Conservation (phyloP, 2,113 vertebrate genomes). For the Gracilinanus agilis region DNA sequence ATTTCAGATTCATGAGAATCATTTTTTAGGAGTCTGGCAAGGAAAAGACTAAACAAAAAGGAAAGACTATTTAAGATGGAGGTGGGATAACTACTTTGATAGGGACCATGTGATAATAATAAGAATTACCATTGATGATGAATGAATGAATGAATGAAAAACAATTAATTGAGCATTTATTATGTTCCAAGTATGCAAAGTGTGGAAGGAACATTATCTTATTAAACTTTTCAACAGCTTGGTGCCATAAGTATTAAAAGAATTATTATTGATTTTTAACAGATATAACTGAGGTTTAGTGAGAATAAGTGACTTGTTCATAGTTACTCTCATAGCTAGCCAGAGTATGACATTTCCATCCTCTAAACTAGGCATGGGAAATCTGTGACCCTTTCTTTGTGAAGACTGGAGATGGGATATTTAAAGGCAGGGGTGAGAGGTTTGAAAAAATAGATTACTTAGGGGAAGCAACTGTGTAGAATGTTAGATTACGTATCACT, state of each 20-base stretch:
- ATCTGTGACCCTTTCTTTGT: not conserved
- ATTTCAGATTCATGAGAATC: not conserved
- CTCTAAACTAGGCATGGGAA: not conserved
- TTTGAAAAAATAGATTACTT: not conserved
- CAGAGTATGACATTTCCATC: not conserved
- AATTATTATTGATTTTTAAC: not conserved
- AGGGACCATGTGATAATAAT: not conserved
- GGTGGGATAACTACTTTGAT: not conserved
- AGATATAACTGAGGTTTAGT: not conserved
- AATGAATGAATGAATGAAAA: not conserved
- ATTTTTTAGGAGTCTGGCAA: not conserved
- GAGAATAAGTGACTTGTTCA: not conserved
- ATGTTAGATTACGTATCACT: not conserved
- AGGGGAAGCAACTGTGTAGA: not conserved
- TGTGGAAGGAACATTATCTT: not conserved
- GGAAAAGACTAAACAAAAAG: not conserved
- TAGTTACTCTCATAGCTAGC: not conserved
- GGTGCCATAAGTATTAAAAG: not conserved
- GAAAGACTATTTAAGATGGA: not conserved
- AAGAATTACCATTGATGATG: not conserved
- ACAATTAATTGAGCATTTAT: not conserved
- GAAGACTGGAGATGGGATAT: not conserved
- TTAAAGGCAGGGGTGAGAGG: not conserved
- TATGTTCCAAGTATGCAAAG: not conserved
- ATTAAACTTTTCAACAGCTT: not conserved